Evolutionary conservation across 2,113 vertebrate species (phyloP).

Genomic region (Ailurus styani): DNA sequence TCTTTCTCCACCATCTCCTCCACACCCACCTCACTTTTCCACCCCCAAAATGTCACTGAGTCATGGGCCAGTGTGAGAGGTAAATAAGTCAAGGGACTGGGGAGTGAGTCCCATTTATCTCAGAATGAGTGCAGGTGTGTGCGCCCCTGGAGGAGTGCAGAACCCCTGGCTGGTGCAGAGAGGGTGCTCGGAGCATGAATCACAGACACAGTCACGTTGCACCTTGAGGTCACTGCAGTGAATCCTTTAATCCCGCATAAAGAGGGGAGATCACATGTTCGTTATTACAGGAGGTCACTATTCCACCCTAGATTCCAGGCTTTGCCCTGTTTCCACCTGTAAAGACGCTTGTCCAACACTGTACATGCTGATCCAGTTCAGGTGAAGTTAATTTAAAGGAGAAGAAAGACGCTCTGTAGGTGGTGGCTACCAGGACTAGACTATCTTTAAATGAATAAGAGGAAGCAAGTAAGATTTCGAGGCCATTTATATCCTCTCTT

Average conservation of each 20-base stretch:
- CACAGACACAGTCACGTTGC: not conserved
- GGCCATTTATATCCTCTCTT: not conserved
- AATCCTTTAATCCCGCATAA: not conserved
- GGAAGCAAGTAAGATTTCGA: not conserved
- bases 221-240: not conserved
- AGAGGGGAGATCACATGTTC: not conserved
- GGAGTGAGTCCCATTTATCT: not conserved
- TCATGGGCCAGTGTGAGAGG: not conserved
- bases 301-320: not conserved
- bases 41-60: not conserved
- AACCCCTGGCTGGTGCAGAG: not conserved
- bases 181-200: not conserved
- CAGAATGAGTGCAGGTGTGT: not conserved
- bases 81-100: not conserved
- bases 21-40: not conserved
- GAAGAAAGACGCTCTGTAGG: not conserved
- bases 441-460: not conserved
- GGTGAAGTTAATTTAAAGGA: not conserved
- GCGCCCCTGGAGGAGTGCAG: fast-evolving
- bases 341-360: not conserved
- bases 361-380: not conserved
- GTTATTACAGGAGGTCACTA: not conserved
- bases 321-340: not conserved
- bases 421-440: not conserved
- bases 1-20: slow-evolving; percentile 18